Evolutionary conservation across 2,888 invertebrate species (phyloP).

Genomic region (Clepsis dumicolana): DNA sequence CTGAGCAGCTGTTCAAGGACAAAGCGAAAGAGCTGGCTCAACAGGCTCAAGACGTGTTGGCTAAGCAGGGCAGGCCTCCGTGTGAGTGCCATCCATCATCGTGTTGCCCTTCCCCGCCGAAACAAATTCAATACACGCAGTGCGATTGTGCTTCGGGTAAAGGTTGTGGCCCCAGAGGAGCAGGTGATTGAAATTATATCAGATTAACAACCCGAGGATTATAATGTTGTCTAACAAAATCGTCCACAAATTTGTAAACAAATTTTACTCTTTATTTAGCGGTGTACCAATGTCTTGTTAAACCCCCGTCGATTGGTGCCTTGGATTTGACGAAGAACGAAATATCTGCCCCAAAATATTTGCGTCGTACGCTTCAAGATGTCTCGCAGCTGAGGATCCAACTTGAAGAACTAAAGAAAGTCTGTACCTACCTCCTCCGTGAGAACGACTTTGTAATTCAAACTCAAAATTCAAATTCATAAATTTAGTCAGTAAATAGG

Average conservation of each 20-base stretch:
- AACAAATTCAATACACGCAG: not conserved
- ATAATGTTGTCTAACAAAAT: too few relatives aligned
- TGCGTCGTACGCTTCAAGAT: slow-evolving; percentile 63
- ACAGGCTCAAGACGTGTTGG: slow-evolving; percentile 60
- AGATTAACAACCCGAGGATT: not conserved
- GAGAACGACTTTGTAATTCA: too few relatives aligned
- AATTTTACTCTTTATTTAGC: slow-evolving; percentile 47
- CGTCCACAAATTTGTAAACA: not conserved
- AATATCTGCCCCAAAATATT: slow-evolving; percentile 46
- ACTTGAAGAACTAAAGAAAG: slow-evolving; percentile 71
- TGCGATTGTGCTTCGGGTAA: slow-evolving; percentile 1
- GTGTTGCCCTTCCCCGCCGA: slow-evolving; percentile 1
- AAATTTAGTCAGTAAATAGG: too few relatives aligned
- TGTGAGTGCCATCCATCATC: slow-evolving; percentile 61
- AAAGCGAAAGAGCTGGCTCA: slow-evolving; percentile 63
- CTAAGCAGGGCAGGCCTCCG: slow-evolving; percentile 60
- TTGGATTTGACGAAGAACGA: slow-evolving; percentile 28
- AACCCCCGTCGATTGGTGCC: slow-evolving; percentile 42
- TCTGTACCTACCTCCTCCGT: slow-evolving; percentile 48
- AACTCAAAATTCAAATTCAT: too few relatives aligned
- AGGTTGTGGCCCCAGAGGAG: not conserved
- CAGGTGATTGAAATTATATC: not conserved
- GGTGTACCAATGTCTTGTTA: slow-evolving; percentile 57
- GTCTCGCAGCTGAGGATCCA: slow-evolving; percentile 63
- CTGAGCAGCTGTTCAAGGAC: slow-evolving; percentile 68